Base-by-base conservation (phyloP, 2,113 vertebrate species). In the Rhegmatorhina hoffmannsi region DNA sequence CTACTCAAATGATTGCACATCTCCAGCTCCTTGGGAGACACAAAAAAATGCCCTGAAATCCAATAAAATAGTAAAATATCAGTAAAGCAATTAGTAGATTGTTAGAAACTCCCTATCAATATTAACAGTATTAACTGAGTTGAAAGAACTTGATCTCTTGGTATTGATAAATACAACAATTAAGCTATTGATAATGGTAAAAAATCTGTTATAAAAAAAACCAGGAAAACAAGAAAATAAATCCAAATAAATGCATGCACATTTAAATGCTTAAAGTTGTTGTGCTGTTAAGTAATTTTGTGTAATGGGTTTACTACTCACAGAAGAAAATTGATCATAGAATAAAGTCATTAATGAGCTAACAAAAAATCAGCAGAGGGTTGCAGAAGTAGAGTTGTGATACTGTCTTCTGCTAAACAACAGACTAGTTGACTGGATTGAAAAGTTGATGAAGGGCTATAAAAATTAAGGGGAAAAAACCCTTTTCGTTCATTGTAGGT, bases 171-270 rank as follows among this genome's bases (percentile, higher is more conserved):
- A 50, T 59, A 85, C 50, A 83, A 40, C 67, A 53, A 67, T 80
- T 23, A 94, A 93, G 55, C 88, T 56, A n/a, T 64, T 49, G 72
- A 80, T 33, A 93, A 60, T 49, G 21, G 34, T 91, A 93, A 94
- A 87, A n/a, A 49, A 55, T 67, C 17, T 56, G n/a, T 36, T 64
- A 26, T 50, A 10, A 74, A 59, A 34, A 34, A 83, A 25, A 13
- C 40, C 24, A 59, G 34, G 26, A 89, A 94, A 96, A 91, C 55
- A 56, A 85, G 26, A 89, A 93, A 96, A 90, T 53, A 60, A 85
- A 92, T 58, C 36, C 60, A 74, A 84, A 85, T 52, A 87, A 21
- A 66, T 67, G 4, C 17, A 70, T 18, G 2, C 43, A 80, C 12
- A 55, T 44, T 12, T 74, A 91, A 89, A 59, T 67, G 25, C 49